Evolutionary conservation across 2,797 vertebrate genomes (phyloP), one percentile per base, ranked within the genome.

Genomic region (Mionectes olivaceus): DNA sequence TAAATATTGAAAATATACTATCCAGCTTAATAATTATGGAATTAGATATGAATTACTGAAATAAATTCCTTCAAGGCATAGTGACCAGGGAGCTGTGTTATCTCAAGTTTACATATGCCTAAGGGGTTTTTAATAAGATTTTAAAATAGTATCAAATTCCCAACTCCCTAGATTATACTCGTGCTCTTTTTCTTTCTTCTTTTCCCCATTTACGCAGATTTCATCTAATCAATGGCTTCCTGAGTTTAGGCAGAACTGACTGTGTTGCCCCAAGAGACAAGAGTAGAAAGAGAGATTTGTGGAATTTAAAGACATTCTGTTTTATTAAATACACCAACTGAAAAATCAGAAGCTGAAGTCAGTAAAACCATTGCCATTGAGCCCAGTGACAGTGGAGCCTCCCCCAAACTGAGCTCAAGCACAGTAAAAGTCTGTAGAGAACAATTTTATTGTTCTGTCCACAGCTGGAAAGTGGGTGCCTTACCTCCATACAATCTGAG

Each of bases 11-110:
- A 96, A 97, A 95, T 56, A 18, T 5, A 75, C 32, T 37, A 85
- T 80, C 70, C 60, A 88, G 83, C 80, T 95, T 95, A 96, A 90
- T 96, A 96, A 93, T 94, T 95, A 87, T 69, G 44, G 81, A 93
- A 94, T 95, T 96, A 95, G 43, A 96, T 83, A 64, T 59, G 63
- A 97, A 95, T 92, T 90, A 68, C 27, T 91, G 64, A 97, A 96
- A 77, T 92, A 83, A 91, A 96, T 91, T 80, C 78, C 76, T 97
- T 71, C 0, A 3, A 95, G 89, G 23, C 43, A 70, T 30, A 83
- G 61, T 44, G 84, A 93, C 44, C 59, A 67, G 19, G 18, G 87
- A 87, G 56, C 3, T 59, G 25, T 84, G 76, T 96, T 97, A 97
- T 96, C 97, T 96, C 94, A 89, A 80, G 94, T 92, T 94, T 88